phyloP scores from a whole-genome alignment of 2,113 vertebrate species.

The Thunnus maccoyii region DNA sequence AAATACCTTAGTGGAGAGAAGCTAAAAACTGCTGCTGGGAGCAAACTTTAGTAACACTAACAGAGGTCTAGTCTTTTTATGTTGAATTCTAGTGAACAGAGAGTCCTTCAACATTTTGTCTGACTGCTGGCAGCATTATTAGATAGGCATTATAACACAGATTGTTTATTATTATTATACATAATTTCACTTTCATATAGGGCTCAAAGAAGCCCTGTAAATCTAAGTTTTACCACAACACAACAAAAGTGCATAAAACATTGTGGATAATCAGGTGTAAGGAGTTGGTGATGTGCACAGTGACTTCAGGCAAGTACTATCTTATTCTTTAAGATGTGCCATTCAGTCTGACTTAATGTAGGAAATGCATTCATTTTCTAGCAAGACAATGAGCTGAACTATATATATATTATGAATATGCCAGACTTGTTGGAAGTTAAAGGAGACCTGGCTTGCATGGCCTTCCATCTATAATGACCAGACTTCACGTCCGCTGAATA shows the following conservation, averaged over 20 bases:
- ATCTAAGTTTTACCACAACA: neutral
- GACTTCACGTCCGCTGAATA: neutral
- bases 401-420: no score
- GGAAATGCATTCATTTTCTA: neutral
- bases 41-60: slow-evolving; percentile 21
- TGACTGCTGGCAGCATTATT: neutral
- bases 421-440: neutral
- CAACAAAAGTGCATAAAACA: neutral
- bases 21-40: slow-evolving; percentile 16
- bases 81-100: slow-evolving; percentile 18
- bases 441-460: no score
- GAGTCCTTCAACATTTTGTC: slow-evolving; percentile 4
- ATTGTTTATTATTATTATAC: neutral
- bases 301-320: neutral
- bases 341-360: neutral
- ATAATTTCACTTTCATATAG: no score
- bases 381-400: neutral
- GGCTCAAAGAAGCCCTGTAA: neutral
- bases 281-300: neutral
- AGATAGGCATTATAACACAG: neutral
- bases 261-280: neutral
- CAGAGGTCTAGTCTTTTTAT: neutral
- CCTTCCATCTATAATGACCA: neutral
- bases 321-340: neutral
- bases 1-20: slow-evolving; percentile 1